A percentile compares a stretch with the other conserved stretches of the same genome.
phyloP scores from a whole-genome alignment of 2,888 invertebrate species.

The Cephus pygmeus region DNA sequence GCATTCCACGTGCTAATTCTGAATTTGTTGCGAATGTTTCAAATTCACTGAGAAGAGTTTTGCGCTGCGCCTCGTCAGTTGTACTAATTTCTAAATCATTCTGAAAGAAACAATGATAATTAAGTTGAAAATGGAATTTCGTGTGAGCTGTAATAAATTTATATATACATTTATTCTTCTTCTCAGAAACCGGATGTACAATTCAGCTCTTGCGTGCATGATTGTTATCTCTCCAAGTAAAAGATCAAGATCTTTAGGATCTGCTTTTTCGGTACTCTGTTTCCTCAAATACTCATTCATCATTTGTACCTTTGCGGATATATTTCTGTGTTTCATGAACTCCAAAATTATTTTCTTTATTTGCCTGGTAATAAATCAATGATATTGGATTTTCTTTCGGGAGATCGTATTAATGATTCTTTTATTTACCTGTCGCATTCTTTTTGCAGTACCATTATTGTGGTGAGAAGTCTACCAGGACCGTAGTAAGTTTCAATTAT shows the following conservation, averaged over 20 bases:
- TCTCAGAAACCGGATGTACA: constrained; percentile 89
- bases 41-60: constrained; percentile 67
- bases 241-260: constrained; percentile 88
- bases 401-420: background rate
- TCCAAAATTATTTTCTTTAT: constrained; percentile 74
- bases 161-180: constrained; percentile 76
- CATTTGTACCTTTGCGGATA: constrained; percentile 72
- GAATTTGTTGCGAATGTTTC: constrained; percentile 79
- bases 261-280: constrained; percentile 70
- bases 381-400: background rate
- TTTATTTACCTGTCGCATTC: constrained; percentile 77
- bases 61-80: constrained; percentile 68
- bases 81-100: constrained; percentile 74
- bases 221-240: constrained; percentile 91
- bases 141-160: constrained; percentile 7
- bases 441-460: constrained; percentile 79
- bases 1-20: constrained; percentile 80
- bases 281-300: constrained; percentile 72
- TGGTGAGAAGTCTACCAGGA: constrained; percentile 78
- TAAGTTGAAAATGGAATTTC: constrained; percentile 3
- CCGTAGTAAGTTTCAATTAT: constrained; percentile 91
- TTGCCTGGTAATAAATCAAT: constrained; percentile 53
- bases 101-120: constrained; percentile 55
- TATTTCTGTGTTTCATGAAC: constrained; percentile 78
- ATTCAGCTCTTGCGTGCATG: constrained; percentile 88